These are phyloP conservation scores for Cyprinodon variegatus DNA, from an alignment of 2,113 vertebrate genomes.

Conservation along the genomic window DNA sequence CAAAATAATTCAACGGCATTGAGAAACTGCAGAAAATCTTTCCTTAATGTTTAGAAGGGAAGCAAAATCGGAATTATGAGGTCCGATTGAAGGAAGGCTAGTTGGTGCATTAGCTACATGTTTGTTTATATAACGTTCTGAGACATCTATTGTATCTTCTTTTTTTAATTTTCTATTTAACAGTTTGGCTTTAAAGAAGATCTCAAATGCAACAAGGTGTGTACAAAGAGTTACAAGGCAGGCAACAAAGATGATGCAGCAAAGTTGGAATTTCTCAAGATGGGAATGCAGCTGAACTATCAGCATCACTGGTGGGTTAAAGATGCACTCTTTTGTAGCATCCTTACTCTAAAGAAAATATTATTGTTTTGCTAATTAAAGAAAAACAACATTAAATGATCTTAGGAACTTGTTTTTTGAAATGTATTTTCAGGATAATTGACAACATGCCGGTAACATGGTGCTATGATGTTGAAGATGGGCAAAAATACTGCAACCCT, in stretches of 20 bases:
- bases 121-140: not conserved
- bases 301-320: slow-evolving; percentile 82
- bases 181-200: slow-evolving; percentile 76
- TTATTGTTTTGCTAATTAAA: no score
- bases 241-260: slow-evolving; percentile 41
- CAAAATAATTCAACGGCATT: no score
- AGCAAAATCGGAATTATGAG: no score
- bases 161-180: not conserved
- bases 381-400: no score
- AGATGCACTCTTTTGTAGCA: not conserved
- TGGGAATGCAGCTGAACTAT: slow-evolving; percentile 84
- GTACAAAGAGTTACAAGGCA: slow-evolving; percentile 69
- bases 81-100: no score
- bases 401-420: no score
- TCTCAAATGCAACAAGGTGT: slow-evolving; percentile 66
- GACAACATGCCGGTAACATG: slow-evolving; percentile 99
- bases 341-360: not conserved
- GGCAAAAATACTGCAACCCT: slow-evolving; percentile 95
- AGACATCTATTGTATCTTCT: not conserved
- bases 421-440: slow-evolving; percentile 87
- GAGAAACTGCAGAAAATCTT: no score
- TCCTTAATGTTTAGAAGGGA: no score
- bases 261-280: slow-evolving; percentile 80
- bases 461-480: slow-evolving; percentile 96
- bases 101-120: no score